phyloP scores from a whole-genome alignment of 23 tunicate genomes.

The Trididemnum clinides region DNA sequence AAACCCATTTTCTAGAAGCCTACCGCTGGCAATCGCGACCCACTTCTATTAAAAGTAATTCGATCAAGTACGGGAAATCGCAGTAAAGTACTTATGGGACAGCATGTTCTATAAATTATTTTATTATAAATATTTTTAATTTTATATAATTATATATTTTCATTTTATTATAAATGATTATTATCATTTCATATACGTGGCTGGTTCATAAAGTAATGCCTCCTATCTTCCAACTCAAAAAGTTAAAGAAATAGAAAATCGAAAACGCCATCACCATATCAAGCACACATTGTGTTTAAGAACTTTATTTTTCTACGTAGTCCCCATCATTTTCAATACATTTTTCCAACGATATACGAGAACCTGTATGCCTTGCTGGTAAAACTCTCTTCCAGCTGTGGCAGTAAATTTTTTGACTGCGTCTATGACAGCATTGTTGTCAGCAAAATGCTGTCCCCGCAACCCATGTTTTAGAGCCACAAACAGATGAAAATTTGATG shows the following conservation, averaged over 20 bases:
- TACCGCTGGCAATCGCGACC: too few relatives aligned
- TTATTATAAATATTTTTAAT: neutral
- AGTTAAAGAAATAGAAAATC: too few relatives aligned
- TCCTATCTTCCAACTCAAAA: too few relatives aligned
- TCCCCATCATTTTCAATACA: neutral
- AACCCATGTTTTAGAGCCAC: neutral
- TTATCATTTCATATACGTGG: slow-evolving; percentile 62
- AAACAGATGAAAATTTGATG: neutral
- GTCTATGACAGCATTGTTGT: too few relatives aligned
- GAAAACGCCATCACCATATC: too few relatives aligned
- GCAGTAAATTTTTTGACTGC: neutral
- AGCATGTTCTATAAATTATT: neutral
- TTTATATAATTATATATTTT: neutral
- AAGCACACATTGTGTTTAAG: too few relatives aligned
- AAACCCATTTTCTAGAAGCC: too few relatives aligned
- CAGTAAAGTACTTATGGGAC: too few relatives aligned
- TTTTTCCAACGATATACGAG: neutral
- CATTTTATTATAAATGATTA: slow-evolving; percentile 65
- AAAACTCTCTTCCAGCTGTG: neutral
- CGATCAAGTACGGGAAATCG: too few relatives aligned
- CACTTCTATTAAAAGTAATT: too few relatives aligned
- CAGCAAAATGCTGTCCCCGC: neutral
- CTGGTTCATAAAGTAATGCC: too few relatives aligned
- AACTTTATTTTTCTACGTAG: neutral
- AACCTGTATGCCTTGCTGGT: neutral